Evolutionary conservation across 1,140 invertebrate species (phyloP), one percentile per base, ranked within the genome.

Genomic region (Drosophila bocki): DNA sequence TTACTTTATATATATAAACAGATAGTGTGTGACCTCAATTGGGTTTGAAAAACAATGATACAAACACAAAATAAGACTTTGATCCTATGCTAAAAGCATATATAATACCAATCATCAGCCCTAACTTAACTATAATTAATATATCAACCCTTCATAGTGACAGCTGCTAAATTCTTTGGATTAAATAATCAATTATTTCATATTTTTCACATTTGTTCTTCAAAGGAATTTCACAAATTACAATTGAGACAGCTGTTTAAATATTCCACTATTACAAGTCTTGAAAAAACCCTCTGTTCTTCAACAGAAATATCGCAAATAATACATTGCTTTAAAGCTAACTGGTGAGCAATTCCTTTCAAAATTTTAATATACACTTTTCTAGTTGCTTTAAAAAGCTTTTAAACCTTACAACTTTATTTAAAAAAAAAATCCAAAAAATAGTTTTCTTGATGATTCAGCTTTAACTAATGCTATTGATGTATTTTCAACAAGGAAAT

Each of bases 1-100:
- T 15, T 47, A 60, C 41, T 39, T 13, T 15, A 15, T 35, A 42
- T 44, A 51, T 44, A 51, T 53, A 53, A 8, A 33, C 29, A 22
- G 33, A 51, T 75, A 54, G 41, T 72, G 19, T 13, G 22, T 75
- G 71, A 72, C 71, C 71, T 54, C 47, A 72, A 61, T 62, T 42
- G 13, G 12, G 3, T 37, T 22, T 54, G 39, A 45, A 67, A 65
- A 69, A 54, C 65, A 68, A 29, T n/a, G 7, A 19, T 8, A 53
- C 22, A 29, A 26, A 48, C 22, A 32, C 48, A 17, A 68, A 37
- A 35, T 33, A 61, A 65, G 41, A 65, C 63, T 61, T 67, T 62
- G 57, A 61, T 13, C 63, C 29, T 32, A 35, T 22, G 58, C 13
- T 12, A 12, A n/a, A n/a, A 0, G 33, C 12, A 15, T 37, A 8